Base-by-base conservation (phyloP, 1,140 invertebrate species). In the Gryon sp. region DNA sequence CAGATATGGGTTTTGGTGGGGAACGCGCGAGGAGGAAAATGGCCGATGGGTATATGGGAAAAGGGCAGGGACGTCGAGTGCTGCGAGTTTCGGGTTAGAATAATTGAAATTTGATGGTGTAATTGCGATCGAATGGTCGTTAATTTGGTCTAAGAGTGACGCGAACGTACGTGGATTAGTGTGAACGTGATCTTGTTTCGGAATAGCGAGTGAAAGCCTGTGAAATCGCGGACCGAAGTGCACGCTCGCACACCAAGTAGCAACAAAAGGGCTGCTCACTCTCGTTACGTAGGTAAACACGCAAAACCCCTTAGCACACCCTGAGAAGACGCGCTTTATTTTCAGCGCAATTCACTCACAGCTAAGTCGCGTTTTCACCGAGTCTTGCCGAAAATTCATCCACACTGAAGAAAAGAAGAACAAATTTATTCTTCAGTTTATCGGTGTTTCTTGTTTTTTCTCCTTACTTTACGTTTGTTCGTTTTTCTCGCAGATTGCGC, bases 21-120 rank as follows among this genome's bases (percentile, higher is more conserved):
- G 79, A 80, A 79, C 76, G 80, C 82, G 81, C 80, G 82, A 82
- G 82, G 81, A 85, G 85, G 82, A 88, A 88, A 86, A 88, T 88
- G 86, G 86, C 86, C 84, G 86, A 84, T 83, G 79, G 81, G 81
- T 82, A 81, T 87, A 86, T 82, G 83, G 85, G 79, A 86, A 87
- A 88, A 88, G 86, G 86, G 86, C 86, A 86, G 86, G 86, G 86
- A 87, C 86, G 82, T 87, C 80, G 77, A 81, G 80, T 79, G 80
- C 68, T 82, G 73, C 63, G 65, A 75, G 78, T 80, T 78, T 82
- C 78, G 48, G 74, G 46, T 68, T 65, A 73, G 75, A 79, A n/a
- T 60, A 41, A 80, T 62, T 74, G 70, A 63, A 74, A 77, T 79
- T 70, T 76, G 52, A 3, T 59, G 53, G 70, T 74, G 65, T 63